Percentiles rank a stretch among this genome's conserved stretches.
Conservation (phyloP, 64 coral and sea anemone genomes). For the Porites australiensis region DNA sequence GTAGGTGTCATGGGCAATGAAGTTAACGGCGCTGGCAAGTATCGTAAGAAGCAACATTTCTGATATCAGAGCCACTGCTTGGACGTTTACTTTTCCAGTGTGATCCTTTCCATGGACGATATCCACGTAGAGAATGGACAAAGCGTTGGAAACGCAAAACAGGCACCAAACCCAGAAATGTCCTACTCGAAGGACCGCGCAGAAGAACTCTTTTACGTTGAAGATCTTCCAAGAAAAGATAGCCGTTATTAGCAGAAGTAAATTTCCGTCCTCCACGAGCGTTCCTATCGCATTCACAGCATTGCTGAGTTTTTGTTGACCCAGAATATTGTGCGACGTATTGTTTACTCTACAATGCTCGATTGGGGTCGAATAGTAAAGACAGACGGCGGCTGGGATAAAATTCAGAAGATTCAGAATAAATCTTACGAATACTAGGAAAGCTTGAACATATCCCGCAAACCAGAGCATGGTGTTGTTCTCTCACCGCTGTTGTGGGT, state of each 20-base stretch:
- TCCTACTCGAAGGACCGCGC: slow-evolving; percentile 68
- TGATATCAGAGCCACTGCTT: slow-evolving; percentile 40
- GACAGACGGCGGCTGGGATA: slow-evolving; percentile 45
- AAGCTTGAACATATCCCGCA: slow-evolving; percentile 44
- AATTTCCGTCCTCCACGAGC: slow-evolving; percentile 62
- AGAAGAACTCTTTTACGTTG: slow-evolving; percentile 49
- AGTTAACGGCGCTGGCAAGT: slow-evolving; percentile 73
- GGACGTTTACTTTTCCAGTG: slow-evolving; percentile 2
- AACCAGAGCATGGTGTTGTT: slow-evolving; percentile 3
- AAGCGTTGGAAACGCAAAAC: slow-evolving; percentile 39
- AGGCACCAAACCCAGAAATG: slow-evolving; percentile 92
- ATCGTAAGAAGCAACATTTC: slow-evolving; percentile 72
- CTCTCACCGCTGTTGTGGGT: not conserved
- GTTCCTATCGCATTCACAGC: slow-evolving; percentile 45
- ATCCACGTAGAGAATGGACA: slow-evolving; percentile 63
- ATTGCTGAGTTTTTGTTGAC: slow-evolving; percentile 24
- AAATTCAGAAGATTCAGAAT: slow-evolving; percentile 66
- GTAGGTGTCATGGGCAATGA: slow-evolving; percentile 60
- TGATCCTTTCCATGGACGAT: slow-evolving; percentile 59
- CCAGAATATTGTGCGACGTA: slow-evolving; percentile 36
- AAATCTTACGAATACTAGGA: slow-evolving; percentile 59
- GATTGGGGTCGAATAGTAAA: slow-evolving; percentile 67
- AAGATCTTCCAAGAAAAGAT: slow-evolving; percentile 76
- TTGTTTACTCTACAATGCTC: slow-evolving; percentile 62
- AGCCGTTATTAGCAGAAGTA: slow-evolving; percentile 21